Percentiles rank a stretch among this genome's conserved stretches.
phyloP scores from a whole-genome alignment of 2,888 invertebrate genomes.

The Eremobia ochroleuca region DNA sequence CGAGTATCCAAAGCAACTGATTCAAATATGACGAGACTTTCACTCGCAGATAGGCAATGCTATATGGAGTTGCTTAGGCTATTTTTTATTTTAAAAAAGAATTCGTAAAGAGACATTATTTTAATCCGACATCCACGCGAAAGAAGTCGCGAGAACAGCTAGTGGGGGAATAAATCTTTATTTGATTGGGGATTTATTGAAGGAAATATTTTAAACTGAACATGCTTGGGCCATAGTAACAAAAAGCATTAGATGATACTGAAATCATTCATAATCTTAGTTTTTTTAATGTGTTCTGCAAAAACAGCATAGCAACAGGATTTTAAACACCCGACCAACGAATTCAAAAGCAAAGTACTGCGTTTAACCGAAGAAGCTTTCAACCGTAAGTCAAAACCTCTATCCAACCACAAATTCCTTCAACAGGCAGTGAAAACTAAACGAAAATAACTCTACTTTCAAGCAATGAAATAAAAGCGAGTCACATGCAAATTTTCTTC shows the following conservation, averaged over 20 bases:
- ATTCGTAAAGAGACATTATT: too few species aligned
- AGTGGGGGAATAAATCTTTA: neutral
- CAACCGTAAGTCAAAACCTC: slow-evolving; percentile 1
- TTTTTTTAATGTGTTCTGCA: neutral
- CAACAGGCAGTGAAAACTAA: slow-evolving; percentile 34
- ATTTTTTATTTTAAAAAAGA: too few species aligned
- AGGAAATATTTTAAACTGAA: neutral
- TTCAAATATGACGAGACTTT: too few species aligned
- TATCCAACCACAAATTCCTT: slow-evolving; percentile 30
- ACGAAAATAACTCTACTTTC: slow-evolving; percentile 36
- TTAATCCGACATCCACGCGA: too few species aligned
- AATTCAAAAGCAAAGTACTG: slow-evolving; percentile 10
- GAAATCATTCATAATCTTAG: neutral
- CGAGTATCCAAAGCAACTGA: too few species aligned
- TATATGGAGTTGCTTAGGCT: too few species aligned
- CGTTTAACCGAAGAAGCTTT: neutral
- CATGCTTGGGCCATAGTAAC: neutral
- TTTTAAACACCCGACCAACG: neutral
- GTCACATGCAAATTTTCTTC: slow-evolving; percentile 49
- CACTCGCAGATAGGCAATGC: too few species aligned
- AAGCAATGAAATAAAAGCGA: slow-evolving; percentile 53
- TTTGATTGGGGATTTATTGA: neutral
- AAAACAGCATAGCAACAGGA: neutral
- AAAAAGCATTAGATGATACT: neutral
- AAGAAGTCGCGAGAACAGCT: too few species aligned